Conservation (phyloP, 2,113 vertebrate genomes). For the Dolichallabes microphthalmus region DNA sequence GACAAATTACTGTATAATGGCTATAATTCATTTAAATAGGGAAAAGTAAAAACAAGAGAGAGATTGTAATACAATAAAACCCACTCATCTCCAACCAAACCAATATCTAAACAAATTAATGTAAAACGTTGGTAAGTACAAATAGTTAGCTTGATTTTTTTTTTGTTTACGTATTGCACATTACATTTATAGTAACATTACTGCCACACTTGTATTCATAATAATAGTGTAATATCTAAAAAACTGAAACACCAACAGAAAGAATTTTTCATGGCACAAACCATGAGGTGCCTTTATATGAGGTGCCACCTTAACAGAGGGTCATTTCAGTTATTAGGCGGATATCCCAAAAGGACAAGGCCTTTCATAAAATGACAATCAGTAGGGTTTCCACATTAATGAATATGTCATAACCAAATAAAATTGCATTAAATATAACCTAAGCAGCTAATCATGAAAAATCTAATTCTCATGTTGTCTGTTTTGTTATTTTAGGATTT, state of each 20-base stretch:
- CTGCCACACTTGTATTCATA: not conserved
- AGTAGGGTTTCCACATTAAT: slow-evolving; percentile 4
- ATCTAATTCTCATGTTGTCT: slow-evolving; percentile 29
- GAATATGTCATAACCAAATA: not conserved
- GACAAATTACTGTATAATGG: not conserved
- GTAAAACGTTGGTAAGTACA: not conserved
- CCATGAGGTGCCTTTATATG: not conserved
- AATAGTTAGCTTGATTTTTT: not conserved
- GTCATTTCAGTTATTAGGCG: slow-evolving; percentile 27
- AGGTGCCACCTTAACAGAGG: slow-evolving; percentile 19
- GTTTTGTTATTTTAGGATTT: slow-evolving; percentile 51
- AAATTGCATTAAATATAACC: not conserved
- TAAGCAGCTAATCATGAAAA: not conserved
- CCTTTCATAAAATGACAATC: slow-evolving; percentile 42
- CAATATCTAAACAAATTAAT: not conserved
- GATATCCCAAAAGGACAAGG: slow-evolving; percentile 15
- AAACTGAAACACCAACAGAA: not conserved
- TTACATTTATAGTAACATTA: not conserved
- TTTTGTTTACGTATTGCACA: no score
- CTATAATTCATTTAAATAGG: not conserved
- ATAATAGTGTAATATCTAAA: not conserved
- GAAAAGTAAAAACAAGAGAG: not conserved
- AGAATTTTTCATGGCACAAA: not conserved
- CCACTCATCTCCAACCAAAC: not conserved
- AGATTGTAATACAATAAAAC: not conserved